Evolutionary conservation across 2,797 vertebrate species (phyloP).

Genomic region (Halcyon leucocephala): DNA sequence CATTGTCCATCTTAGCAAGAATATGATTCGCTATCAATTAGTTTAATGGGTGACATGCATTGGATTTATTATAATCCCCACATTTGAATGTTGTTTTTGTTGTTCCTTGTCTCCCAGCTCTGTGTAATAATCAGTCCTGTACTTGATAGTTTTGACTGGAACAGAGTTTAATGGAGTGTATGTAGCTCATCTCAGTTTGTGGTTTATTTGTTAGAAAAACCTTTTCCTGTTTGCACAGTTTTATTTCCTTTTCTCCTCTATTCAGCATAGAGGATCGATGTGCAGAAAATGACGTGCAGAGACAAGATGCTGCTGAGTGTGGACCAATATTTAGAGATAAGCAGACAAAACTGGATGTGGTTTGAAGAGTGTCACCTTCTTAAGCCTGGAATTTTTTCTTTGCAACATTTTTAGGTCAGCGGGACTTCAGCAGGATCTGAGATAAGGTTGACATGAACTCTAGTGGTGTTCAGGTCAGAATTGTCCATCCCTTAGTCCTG

Average conservation of each 20-base stretch:
- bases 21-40: neutral
- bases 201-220: neutral
- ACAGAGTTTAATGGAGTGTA: neutral
- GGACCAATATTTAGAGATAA: neutral
- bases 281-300: neutral
- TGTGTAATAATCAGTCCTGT: neutral
- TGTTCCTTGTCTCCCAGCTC: neutral
- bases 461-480: neutral
- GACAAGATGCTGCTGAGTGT: neutral
- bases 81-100: neutral
- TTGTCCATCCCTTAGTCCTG: neutral
- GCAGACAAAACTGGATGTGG: neutral
- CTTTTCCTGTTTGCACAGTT: neutral
- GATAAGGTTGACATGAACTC: neutral
- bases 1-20: neutral
- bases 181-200: neutral
- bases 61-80: neutral
- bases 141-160: neutral
- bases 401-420: neutral
- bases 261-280: neutral
- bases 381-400: neutral
- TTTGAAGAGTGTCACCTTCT: neutral
- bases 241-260: neutral
- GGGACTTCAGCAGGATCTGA: neutral
- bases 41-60: neutral